Evolutionary conservation across 2,797 vertebrate species (phyloP), one percentile per base, ranked within the genome.

Genomic region (Pseudomugil tenellus): DNA sequence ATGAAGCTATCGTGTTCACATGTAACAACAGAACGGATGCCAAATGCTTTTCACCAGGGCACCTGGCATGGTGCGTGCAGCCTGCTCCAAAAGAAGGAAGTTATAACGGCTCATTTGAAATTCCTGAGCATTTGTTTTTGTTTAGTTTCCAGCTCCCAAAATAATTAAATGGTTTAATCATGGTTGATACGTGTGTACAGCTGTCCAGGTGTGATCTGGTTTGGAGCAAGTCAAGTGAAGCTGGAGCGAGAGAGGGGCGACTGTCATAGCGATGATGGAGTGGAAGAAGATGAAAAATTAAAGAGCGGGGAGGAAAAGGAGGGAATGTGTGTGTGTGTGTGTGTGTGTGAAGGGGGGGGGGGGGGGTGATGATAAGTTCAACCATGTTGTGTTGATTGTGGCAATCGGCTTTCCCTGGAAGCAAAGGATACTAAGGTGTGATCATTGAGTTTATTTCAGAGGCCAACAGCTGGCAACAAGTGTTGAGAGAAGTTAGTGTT

Each of bases 301-400:
- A n/a, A n/a, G n/a, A 78, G 79, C 63, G 41, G 81, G 76, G 67
- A 72, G 65, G 70, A n/a, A 70, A 70, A 28, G 63, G 59, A 81
- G 67, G 77, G 67, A 84, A 77, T 71, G 46, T 71, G 72, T 43
- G 19, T n/a, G 17, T 43, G 41, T n/a, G 17, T n/a, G 41, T n/a
- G 70, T 74, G 70, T 59, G 53, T 41, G 37, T 60, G n/a, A 32
- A 70, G 67, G 84, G 51, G 51, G 37, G 64, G 29, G 72, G 65
- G 88, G 87, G 85, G 84, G 71, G 87, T 88, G 89, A 87, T 91
- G 89, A 89, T 80, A 89, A n/a, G n/a, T n/a, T n/a, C 82, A 77
- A 79, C 80, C 89, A 80, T 64, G 79, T 83, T 72, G 85, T 0
- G 79, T 79, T 80, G 82, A 87, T 85, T 86, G 89, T 82, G 81